A percentile compares a stretch with the other conserved stretches of the same genome.
These are phyloP conservation scores for Adrianichthys oophorus DNA, from an alignment of 2,797 vertebrate genomes.

Conservation along the genomic window DNA sequence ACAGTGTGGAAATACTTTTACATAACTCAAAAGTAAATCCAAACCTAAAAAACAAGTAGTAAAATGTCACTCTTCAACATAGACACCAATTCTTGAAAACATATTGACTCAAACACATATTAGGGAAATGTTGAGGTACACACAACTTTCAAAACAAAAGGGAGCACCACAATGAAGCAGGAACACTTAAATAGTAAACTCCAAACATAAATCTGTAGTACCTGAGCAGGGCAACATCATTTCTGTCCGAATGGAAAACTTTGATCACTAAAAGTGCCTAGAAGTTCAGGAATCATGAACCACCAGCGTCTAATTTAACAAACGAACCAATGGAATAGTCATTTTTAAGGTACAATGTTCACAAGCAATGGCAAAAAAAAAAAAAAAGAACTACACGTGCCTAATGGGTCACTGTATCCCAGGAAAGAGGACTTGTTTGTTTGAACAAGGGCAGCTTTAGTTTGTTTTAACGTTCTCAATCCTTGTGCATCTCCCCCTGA, in stretches of 20 bases:
- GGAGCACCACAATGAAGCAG: slow-evolving; percentile 18
- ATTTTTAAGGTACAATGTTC: slow-evolving; percentile 42
- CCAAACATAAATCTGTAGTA: slow-evolving; percentile 56
- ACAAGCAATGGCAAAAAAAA: slow-evolving; percentile 7
- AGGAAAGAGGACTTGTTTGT: slow-evolving; percentile 11
- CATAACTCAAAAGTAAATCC: slow-evolving; percentile 38
- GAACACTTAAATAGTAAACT: slow-evolving; percentile 10
- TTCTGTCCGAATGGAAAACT: slow-evolving; percentile 25
- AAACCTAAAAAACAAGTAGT: slow-evolving; percentile 38
- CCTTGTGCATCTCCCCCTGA: neutral
- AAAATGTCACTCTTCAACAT: slow-evolving; percentile 21
- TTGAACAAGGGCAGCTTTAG: neutral
- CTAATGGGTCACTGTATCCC: slow-evolving; percentile 9
- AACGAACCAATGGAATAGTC: slow-evolving; percentile 41
- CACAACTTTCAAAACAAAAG: slow-evolving; percentile 20
- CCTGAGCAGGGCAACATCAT: slow-evolving; percentile 61
- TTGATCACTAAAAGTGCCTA: slow-evolving; percentile 44
- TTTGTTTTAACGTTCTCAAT: slow-evolving; percentile 11
- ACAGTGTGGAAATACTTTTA: slow-evolving; percentile 18
- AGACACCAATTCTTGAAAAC: slow-evolving; percentile 27
- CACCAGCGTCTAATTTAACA: neutral
- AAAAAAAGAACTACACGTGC: neutral
- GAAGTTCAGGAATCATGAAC: slow-evolving; percentile 11
- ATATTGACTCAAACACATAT: slow-evolving; percentile 16
- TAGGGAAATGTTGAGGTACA: slow-evolving; percentile 49